These are phyloP conservation scores for Celastrina argiolus DNA, from an alignment of 2,888 invertebrate species.

Conservation along the genomic window DNA sequence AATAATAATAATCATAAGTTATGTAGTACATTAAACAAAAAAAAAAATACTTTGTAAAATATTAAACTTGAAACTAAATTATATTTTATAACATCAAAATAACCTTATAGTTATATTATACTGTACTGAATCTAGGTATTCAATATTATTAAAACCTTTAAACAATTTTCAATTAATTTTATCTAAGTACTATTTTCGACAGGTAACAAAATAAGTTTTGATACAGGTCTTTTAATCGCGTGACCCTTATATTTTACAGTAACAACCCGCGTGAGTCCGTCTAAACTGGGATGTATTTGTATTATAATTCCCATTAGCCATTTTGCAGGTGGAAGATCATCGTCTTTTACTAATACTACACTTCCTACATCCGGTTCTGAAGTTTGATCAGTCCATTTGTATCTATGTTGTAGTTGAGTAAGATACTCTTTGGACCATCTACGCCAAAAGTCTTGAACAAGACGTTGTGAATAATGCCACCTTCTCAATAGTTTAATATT, in stretches of 20 bases:
- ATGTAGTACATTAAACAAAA: too few relatives aligned
- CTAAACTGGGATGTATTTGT: constrained; percentile 28
- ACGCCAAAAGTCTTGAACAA: constrained; percentile 31
- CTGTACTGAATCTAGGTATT: too few relatives aligned
- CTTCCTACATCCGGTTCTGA: constrained; percentile 27
- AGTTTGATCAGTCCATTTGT: constrained; percentile 28
- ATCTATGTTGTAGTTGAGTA: constrained; percentile 24
- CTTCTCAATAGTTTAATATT: constrained; percentile 3
- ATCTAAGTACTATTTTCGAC: too few relatives aligned
- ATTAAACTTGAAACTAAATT: too few relatives aligned
- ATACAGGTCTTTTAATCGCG: constrained; percentile 6
- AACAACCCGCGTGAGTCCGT: constrained; percentile 14
- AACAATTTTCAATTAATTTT: too few relatives aligned
- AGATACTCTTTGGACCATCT: constrained; percentile 27
- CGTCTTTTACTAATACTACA: constrained; percentile 31
- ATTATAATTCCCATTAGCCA: constrained; percentile 29
- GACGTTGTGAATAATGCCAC: constrained; percentile 19
- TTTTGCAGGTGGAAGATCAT: constrained; percentile 29
- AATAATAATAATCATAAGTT: too few relatives aligned
- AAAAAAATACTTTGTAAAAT: too few relatives aligned
- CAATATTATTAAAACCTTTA: too few relatives aligned
- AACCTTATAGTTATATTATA: too few relatives aligned
- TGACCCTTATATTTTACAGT: not conserved
- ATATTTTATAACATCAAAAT: too few relatives aligned
- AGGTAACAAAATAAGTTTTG: constrained; percentile 5